Evolutionary conservation across 2,113 vertebrate genomes (phyloP).

Genomic region (Tamias sibiricus): DNA sequence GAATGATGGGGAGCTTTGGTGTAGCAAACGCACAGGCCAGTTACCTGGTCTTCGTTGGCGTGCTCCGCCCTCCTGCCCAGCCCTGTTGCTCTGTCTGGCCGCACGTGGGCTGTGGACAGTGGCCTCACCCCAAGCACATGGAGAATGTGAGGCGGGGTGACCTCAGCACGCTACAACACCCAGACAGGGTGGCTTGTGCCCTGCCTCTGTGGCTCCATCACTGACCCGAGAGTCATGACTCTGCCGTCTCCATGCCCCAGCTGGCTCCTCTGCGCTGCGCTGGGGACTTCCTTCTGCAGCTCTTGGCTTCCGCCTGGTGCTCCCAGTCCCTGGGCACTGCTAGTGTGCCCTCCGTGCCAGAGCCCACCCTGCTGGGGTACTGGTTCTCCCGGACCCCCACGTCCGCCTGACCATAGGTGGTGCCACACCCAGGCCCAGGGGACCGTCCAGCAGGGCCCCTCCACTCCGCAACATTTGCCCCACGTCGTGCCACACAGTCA

Average conservation of each 20-base stretch:
- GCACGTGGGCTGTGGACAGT: background rate
- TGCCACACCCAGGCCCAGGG: background rate
- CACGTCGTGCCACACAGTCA: accelerated
- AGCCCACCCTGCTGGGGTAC: background rate
- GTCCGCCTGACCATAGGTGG: background rate
- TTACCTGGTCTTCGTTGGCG: accelerated
- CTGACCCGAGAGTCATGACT: background rate
- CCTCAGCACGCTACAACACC: too few relatives aligned
- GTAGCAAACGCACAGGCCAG: background rate
- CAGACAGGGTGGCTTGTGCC: too few relatives aligned
- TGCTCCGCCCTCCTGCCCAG: too few relatives aligned
- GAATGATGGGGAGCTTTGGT: too few relatives aligned
- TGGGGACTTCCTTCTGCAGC: background rate
- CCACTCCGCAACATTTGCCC: background rate
- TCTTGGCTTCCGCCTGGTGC: background rate
- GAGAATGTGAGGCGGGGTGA: background rate
- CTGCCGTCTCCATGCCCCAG: accelerated
- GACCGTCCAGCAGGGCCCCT: background rate
- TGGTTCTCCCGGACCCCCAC: background rate
- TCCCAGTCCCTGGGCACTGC: accelerated
- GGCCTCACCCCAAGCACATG: background rate
- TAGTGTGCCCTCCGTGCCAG: background rate
- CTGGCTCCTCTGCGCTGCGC: accelerated
- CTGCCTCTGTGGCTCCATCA: background rate
- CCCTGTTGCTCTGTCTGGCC: background rate